Evolutionary conservation across 2,888 invertebrate species (phyloP), one percentile per base, ranked within the genome.

Genomic region (Gortyna flavago): DNA sequence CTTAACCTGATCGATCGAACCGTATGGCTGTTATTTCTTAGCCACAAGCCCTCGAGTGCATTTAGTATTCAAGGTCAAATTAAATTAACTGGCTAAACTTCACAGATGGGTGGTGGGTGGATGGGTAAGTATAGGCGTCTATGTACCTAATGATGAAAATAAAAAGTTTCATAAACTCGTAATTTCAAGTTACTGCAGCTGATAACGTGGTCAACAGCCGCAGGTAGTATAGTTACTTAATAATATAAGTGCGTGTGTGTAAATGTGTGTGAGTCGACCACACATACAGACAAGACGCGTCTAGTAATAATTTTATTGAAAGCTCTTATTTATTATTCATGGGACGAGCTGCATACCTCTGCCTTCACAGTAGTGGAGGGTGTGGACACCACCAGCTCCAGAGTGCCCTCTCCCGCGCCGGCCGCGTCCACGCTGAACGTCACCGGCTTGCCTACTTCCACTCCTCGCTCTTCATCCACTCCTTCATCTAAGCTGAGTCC

Each of bases 401-500:
- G 95, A 0, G 99, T 99, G 2, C 99, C 99, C 93, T 99, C 99
- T 0, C 99, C 99, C 4, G 99, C 99, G 90, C 99, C 98, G 0
- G 99, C 99, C 1, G 99, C 99, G 95, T 99, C 99, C 57, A 99
- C 99, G 87, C 98, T 98, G 93, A 99, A 99, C 0, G 99, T 99
- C 0, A 99, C 98, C 0, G 99, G 98, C 89, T 98, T 98, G 8
- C 98, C 98, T 18, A 99, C 97, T 93, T 98, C 98, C 62, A 91
- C 97, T 84, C 92, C 97, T 57, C 91, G 94, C 88, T 95, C 96
- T 51, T 97, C 95, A 72, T 96, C 93, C 83, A 90, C 93, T 7
- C 96, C 94, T 9, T 97, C 97, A 54, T 97, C 97, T 6, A 97
- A 89, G 77, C 95, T 96, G 3, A 97, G 91, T 0, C 97, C 97